Percentiles rank a stretch among this genome's conserved stretches.
phyloP scores from a whole-genome alignment of 1,140 invertebrate species.

The Steinernema feltiae region DNA sequence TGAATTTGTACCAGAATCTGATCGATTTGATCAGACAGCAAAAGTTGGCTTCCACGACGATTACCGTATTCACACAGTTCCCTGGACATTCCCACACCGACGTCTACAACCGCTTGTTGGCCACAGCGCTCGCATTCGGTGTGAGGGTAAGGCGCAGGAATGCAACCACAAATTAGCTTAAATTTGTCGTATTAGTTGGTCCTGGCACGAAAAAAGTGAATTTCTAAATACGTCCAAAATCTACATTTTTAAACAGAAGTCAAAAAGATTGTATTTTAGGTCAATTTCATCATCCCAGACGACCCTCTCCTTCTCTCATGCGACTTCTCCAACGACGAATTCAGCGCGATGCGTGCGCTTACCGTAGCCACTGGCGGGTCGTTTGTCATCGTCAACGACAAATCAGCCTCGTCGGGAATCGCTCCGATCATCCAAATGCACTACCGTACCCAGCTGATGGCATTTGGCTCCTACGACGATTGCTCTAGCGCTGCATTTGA shows the following conservation, averaged over 20 bases:
- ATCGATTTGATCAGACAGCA: background rate
- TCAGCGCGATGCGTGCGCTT: background rate
- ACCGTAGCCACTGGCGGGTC: background rate
- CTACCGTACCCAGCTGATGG: background rate
- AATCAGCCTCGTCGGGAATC: background rate
- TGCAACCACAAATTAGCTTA: too few species aligned
- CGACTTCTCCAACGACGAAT: slow-evolving; percentile 11
- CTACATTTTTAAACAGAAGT: too few species aligned
- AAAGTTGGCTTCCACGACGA: background rate
- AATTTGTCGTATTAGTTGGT: too few species aligned
- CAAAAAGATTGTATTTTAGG: background rate
- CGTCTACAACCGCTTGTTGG: background rate
- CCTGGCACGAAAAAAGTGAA: too few species aligned
- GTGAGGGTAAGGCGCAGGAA: slow-evolving; percentile 4
- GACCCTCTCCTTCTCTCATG: slow-evolving; percentile 19
- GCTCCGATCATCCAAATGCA: slow-evolving; percentile 4
- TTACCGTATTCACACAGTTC: slow-evolving; percentile 1
- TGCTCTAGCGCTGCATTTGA: background rate
- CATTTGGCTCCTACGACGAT: background rate
- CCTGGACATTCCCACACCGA: background rate
- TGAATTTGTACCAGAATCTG: background rate
- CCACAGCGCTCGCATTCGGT: background rate
- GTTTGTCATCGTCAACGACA: background rate
- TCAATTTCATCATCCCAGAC: slow-evolving; percentile 20
- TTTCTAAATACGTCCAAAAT: too few species aligned